Evolutionary conservation across 2,888 invertebrate species (phyloP).

Genomic region (Nephrotoma flavescens): DNA sequence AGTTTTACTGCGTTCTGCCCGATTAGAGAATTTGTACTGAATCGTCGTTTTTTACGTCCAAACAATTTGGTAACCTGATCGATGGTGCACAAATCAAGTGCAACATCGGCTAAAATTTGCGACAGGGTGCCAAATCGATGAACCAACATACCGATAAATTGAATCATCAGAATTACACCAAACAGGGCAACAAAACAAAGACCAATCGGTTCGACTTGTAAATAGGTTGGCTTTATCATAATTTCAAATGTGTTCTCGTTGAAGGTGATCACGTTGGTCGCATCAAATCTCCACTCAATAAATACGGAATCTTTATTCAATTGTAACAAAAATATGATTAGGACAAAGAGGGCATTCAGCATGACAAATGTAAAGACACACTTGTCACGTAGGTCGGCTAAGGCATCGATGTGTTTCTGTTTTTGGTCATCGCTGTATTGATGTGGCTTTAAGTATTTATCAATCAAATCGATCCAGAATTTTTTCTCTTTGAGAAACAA

Average conservation of each 20-base stretch:
- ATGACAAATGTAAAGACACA: conserved; percentile 56
- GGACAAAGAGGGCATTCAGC: conserved; percentile 61
- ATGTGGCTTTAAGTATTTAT: conserved; percentile 59
- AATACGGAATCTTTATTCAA: conserved; percentile 53
- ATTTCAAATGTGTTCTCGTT: conserved; percentile 34
- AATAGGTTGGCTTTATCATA: conserved; percentile 39
- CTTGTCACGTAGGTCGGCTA: conserved; percentile 40
- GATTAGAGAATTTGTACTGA: conserved; percentile 34
- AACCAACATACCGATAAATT: conserved; percentile 59
- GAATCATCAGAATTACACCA: conserved; percentile 49
- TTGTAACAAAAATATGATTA: conserved; percentile 58
- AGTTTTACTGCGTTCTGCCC: conserved; percentile 44
- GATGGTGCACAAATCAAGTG: conserved; percentile 31
- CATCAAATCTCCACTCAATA: conserved; percentile 51
- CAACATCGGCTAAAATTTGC: conserved; percentile 56
- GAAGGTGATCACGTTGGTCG: conserved; percentile 36
- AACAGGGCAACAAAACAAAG: conserved; percentile 61
- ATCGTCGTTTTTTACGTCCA: neutral
- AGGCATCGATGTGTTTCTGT: neutral
- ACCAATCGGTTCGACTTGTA: conserved; percentile 57
- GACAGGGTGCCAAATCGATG: conserved; percentile 62
- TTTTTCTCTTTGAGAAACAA: conserved; percentile 47
- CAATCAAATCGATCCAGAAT: conserved; percentile 67
- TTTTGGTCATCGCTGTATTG: conserved; percentile 47
- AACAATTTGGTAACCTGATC: conserved; percentile 9